A percentile compares a stretch with the other conserved stretches of the same genome.
phyloP scores from a whole-genome alignment of 2,888 invertebrate genomes.

The Atrina japonica region DNA sequence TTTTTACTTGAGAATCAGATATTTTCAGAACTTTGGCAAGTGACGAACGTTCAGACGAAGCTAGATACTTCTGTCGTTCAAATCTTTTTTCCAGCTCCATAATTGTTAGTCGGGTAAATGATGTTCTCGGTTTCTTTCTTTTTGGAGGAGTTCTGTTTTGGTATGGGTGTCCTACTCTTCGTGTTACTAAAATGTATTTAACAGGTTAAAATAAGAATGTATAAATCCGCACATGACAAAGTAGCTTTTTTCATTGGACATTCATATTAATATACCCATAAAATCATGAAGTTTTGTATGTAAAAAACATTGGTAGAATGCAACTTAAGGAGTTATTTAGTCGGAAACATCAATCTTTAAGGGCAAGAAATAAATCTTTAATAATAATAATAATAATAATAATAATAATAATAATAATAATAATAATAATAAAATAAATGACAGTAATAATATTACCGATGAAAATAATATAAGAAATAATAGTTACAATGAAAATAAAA shows the following conservation, averaged over 20 bases:
- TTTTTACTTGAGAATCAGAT: slow-evolving; percentile 96
- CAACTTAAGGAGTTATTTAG: too few species aligned
- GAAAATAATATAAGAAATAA: too few species aligned
- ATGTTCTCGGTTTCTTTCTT: slow-evolving; percentile 98
- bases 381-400: too few species aligned
- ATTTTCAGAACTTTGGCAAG: slow-evolving; percentile 97
- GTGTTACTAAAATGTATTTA: slow-evolving; percentile 35
- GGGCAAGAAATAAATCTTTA: too few species aligned
- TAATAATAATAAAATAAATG: too few species aligned
- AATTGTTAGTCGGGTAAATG: slow-evolving; percentile 93
- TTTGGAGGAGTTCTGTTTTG: slow-evolving; percentile 99
- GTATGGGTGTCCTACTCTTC: slow-evolving; percentile 98
- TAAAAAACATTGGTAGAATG: too few species aligned
- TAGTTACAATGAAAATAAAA: too few species aligned
- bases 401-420: too few species aligned
- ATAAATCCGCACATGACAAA: background rate
- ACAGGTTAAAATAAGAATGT: background rate
- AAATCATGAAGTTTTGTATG: background rate
- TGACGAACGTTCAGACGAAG: slow-evolving; percentile 97
- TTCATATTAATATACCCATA: background rate
- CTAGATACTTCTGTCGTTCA: slow-evolving; percentile 98
- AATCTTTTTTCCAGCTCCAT: slow-evolving; percentile 92
- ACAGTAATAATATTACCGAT: too few species aligned
- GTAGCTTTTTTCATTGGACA: too few species aligned
- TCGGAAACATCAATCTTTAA: too few species aligned